phyloP scores from a whole-genome alignment of 1,140 invertebrate genomes.

The Tribolium castaneum region DNA sequence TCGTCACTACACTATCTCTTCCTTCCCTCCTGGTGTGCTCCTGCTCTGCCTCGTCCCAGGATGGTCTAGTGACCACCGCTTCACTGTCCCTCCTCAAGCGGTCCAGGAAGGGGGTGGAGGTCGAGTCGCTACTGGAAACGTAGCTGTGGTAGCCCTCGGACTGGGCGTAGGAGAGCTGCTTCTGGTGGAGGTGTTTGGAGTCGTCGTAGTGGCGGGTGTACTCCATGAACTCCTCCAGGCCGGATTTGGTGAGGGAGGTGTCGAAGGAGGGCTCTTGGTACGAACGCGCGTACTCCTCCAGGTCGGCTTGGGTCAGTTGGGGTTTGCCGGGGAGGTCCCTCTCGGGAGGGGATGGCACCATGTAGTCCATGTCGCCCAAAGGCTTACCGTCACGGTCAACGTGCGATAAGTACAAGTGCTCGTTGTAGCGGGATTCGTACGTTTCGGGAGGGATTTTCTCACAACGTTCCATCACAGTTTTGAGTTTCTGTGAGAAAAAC shows the following conservation, averaged over 20 bases:
- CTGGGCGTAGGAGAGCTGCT: constrained; percentile 82
- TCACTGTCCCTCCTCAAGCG: constrained; percentile 72
- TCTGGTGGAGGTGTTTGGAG: constrained; percentile 74
- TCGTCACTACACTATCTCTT: constrained; percentile 77
- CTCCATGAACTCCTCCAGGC: constrained; percentile 63
- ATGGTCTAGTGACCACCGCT: constrained; percentile 66
- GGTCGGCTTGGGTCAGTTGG: constrained; percentile 73
- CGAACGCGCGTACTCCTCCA: constrained; percentile 77
- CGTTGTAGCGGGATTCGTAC: constrained; percentile 68
- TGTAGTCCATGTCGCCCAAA: constrained; percentile 76
- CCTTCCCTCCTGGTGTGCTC: constrained; percentile 65
- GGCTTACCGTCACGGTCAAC: constrained; percentile 75
- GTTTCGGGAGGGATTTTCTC: constrained; percentile 77
- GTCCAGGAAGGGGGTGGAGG: constrained; percentile 83
- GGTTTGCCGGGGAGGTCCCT: constrained; percentile 70
- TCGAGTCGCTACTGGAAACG: constrained; percentile 83
- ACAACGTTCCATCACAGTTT: constrained; percentile 80
- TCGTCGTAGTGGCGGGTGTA: constrained; percentile 67
- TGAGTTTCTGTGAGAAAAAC: constrained; percentile 69
- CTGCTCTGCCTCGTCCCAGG: constrained; percentile 66
- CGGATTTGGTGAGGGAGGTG: constrained; percentile 55
- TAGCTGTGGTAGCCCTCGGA: constrained; percentile 86
- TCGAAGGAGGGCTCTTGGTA: constrained; percentile 66
- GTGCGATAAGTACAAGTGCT: constrained; percentile 69
- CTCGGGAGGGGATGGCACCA: constrained; percentile 81